A percentile compares a stretch with the other conserved stretches of the same genome.
phyloP scores from a whole-genome alignment of 2,113 vertebrate species.

The Gasterosteus nipponicus region DNA sequence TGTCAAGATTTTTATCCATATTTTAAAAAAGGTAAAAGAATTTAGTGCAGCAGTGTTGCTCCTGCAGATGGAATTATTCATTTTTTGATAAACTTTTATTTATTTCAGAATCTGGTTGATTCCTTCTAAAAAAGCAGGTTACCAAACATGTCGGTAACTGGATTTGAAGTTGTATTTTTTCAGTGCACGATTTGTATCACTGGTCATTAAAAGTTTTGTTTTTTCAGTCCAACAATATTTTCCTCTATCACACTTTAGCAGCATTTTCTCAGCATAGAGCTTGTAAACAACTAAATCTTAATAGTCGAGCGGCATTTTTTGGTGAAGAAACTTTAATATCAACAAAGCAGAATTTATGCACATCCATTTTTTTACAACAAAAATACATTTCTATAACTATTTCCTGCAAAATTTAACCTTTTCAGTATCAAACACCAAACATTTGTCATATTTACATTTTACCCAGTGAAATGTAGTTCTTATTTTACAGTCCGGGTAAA shows the following conservation, averaged over 20 bases:
- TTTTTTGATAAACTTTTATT: too few relatives aligned
- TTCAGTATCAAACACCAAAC: constrained; percentile 37
- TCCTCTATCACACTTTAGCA: neutral
- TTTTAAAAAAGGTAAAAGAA: too few relatives aligned
- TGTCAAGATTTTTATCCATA: too few relatives aligned
- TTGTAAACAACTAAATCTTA: neutral
- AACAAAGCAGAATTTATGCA: constrained; percentile 9
- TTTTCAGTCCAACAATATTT: neutral
- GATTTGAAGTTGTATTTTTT: neutral
- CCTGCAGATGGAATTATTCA: too few relatives aligned
- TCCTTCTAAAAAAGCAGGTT: neutral
- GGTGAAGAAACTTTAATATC: constrained; percentile 28
- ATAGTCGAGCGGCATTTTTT: constrained; percentile 2
- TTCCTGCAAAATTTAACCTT: constrained; percentile 53
- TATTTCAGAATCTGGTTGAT: neutral
- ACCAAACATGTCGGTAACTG: neutral
- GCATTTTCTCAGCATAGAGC: neutral
- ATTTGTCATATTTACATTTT: constrained; percentile 50
- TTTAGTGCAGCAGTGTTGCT: too few relatives aligned
- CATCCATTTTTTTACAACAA: constrained; percentile 3
- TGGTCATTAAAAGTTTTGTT: neutral
- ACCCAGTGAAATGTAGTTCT: constrained; percentile 20
- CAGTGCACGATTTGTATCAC: neutral
- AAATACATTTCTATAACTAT: neutral
- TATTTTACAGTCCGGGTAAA: constrained; percentile 10